phyloP scores from a whole-genome alignment of 2,797 vertebrate species.

The Danio kyathit region DNA sequence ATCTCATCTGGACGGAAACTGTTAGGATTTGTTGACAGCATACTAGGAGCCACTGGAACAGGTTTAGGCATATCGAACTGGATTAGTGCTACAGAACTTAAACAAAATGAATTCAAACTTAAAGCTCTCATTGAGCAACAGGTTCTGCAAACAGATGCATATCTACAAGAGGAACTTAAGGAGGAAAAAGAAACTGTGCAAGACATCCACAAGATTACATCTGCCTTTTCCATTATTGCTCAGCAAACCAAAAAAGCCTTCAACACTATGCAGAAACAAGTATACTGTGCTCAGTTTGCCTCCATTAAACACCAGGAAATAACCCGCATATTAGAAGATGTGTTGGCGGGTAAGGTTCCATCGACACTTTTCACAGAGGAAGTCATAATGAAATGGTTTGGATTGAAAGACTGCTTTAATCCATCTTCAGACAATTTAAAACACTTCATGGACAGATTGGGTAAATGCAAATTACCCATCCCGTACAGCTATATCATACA shows the following conservation, averaged over 20 bases:
- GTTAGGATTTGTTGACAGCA: neutral
- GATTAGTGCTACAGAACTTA: constrained; percentile 7
- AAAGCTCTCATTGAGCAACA: neutral
- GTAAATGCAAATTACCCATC: too few relatives aligned
- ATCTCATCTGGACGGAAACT: neutral
- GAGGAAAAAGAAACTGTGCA: neutral
- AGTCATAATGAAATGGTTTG: constrained; percentile 36
- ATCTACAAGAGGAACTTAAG: constrained; percentile 16
- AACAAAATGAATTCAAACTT: constrained; percentile 22
- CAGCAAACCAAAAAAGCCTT: neutral
- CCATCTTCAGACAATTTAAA: neutral
- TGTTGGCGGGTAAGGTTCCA: constrained; percentile 7
- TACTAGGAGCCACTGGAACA: constrained; percentile 5
- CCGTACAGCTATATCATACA: constrained; percentile 18
- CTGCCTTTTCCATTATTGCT: neutral
- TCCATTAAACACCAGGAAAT: constrained; percentile 21
- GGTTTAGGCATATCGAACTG: constrained; percentile 25
- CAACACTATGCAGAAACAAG: constrained; percentile 1
- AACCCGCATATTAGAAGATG: neutral
- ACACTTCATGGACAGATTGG: constrained; percentile 5
- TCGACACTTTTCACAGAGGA: constrained; percentile 13
- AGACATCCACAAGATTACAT: neutral
- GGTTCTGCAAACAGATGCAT: constrained; percentile 15
- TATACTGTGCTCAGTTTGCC: constrained; percentile 26
- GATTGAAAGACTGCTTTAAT: neutral